Conservation (phyloP, 2,797 vertebrate species). For the Phalanger gymnotis region DNA sequence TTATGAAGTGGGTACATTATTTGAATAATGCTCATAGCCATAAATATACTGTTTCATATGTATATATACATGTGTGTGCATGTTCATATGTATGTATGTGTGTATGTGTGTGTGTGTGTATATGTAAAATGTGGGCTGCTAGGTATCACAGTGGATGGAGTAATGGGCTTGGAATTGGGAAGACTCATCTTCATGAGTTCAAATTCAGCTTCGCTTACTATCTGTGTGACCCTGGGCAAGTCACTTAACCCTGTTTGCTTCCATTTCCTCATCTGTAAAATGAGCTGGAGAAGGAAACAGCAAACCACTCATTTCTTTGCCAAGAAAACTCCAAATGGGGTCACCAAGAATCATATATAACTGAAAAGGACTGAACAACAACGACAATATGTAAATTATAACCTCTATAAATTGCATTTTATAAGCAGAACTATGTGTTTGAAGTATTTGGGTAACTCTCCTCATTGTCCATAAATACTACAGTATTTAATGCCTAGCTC, state of each 20-base stretch:
- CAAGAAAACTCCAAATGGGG: background rate
- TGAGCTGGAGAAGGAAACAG: background rate
- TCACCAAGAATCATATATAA: background rate
- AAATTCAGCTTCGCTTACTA: background rate
- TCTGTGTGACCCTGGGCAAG: background rate
- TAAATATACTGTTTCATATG: background rate
- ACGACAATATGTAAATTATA: background rate
- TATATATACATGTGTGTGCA: background rate
- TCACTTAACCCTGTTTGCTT: background rate
- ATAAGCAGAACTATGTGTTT: background rate
- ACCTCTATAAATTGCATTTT: background rate
- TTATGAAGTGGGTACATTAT: background rate
- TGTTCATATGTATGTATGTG: too few species aligned
- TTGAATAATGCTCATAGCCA: background rate
- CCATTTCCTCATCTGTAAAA: background rate
- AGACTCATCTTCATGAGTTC: background rate
- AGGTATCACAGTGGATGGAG: background rate
- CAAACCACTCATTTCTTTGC: background rate
- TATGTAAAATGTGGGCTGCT: background rate
- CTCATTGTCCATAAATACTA: constrained; percentile 20
- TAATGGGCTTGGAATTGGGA: background rate
- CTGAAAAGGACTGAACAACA: background rate
- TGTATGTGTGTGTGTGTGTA: background rate
- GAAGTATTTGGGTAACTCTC: background rate
- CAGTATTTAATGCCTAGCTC: constrained; percentile 7